Base-by-base conservation (phyloP, 2,113 vertebrate species). In the Protobothrops flavoviridis region DNA sequence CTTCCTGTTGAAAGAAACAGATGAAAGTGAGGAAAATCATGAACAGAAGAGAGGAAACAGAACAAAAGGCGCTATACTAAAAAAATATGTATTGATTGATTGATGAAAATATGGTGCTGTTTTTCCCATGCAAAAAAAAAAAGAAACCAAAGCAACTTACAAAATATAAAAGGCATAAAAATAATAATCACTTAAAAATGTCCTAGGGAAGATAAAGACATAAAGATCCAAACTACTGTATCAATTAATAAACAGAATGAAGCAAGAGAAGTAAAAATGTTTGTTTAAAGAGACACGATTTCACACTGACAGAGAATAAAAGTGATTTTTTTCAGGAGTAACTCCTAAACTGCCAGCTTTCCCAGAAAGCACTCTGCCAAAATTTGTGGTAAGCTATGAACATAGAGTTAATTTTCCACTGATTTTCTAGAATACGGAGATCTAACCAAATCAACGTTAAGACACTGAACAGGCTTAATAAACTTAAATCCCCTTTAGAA, bases 1-100 rank as follows among this genome's bases (percentile, higher is more conserved):
- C 93, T 92, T 93, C 89, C 94, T 88, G 0, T 87, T 93, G 57
- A 64, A 92, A 39, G 57, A 33, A 88, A 88, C 6, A 64, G 96
- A 94, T 91, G 55, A 86, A 15, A 45, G n/a, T 81, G 13, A 12
- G 85, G 81, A 24, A 92, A 64, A 90, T 90, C 59, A 93, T 89
- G 74, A 85, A 92, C 64, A 29, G 23, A 55, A 86, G 92, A 90
- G 61, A 96, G n/a, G 21, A 15, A 86, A 59, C 81, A 94, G 56
- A 85, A 0, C 10, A 59, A 43, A 0, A 48, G 89, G 6, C 33
- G 23, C 50, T 24, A 8, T 0, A 0, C 43, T 21, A 9, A 69
- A 61, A 20, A 57, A 89, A 88, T 21, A 89, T 23, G 23, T 12
- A 33, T 43, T 64, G 59, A 90, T 20, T 45, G 45, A 26, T 64